Evolutionary conservation across 2,888 invertebrate species (phyloP).

Genomic region (Myopa tessellatipennis): DNA sequence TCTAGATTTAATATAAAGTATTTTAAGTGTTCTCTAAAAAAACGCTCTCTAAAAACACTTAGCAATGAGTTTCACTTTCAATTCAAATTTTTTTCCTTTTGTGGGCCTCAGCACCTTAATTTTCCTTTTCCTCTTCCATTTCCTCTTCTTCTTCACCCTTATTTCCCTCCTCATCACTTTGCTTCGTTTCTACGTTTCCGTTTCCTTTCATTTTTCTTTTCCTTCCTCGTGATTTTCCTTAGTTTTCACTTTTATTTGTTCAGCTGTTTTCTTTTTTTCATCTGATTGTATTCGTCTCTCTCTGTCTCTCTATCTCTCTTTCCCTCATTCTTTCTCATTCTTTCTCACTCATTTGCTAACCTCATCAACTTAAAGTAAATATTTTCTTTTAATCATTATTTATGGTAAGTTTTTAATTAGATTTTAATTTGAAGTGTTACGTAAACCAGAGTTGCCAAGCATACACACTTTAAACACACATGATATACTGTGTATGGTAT

Average conservation of each 20-base stretch:
- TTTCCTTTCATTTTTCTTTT: too few relatives aligned
- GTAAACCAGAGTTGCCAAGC: slow-evolving; percentile 39
- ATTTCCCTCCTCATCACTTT: too few relatives aligned
- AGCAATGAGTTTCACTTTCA: too few relatives aligned
- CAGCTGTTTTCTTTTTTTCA: not conserved
- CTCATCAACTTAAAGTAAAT: slow-evolving; percentile 49
- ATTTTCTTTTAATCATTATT: slow-evolving; percentile 49
- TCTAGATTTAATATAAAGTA: not conserved
- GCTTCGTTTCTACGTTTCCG: too few relatives aligned
- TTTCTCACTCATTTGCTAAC: not conserved
- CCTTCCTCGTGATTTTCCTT: too few relatives aligned
- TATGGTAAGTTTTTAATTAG: slow-evolving; percentile 51
- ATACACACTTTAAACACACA: slow-evolving; percentile 12
- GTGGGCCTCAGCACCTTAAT: too few relatives aligned
- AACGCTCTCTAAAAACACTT: too few relatives aligned
- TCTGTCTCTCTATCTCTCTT: not conserved
- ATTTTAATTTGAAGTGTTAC: slow-evolving; percentile 50
- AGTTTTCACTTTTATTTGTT: not conserved
- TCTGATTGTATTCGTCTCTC: not conserved
- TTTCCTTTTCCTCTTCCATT: too few relatives aligned
- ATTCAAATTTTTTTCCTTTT: too few relatives aligned
- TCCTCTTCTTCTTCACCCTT: too few relatives aligned
- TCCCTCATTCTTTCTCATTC: too few relatives aligned
- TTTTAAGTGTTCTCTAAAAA: not conserved
- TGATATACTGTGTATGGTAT: not conserved